phyloP scores from a whole-genome alignment of 2,797 vertebrate species.

The Falco biarmicus region DNA sequence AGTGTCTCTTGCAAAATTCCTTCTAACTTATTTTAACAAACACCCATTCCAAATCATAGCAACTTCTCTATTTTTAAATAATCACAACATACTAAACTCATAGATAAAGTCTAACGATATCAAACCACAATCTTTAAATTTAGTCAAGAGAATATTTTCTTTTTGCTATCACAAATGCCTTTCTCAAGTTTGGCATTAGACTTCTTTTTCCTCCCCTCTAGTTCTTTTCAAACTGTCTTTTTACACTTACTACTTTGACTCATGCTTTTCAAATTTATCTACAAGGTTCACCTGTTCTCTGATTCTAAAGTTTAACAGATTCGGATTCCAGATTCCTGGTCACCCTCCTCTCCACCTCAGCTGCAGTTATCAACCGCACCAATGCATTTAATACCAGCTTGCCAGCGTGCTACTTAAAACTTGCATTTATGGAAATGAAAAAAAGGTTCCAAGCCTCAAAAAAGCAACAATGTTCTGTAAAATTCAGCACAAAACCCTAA shows the following conservation, averaged over 20 bases:
- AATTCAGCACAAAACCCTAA: not conserved
- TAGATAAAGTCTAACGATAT: not conserved
- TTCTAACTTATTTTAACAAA: not conserved
- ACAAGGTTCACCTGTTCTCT: not conserved
- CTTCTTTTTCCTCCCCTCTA: not conserved
- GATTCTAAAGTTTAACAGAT: not conserved
- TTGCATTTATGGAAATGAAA: not conserved
- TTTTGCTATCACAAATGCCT: not conserved
- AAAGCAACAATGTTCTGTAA: not conserved
- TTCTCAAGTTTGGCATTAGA: not conserved
- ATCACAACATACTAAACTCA: not conserved
- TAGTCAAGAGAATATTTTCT: not conserved
- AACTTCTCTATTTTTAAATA: not conserved
- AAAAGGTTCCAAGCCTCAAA: not conserved
- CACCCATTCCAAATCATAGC: not conserved
- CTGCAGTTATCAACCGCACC: not conserved
- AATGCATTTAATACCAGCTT: not conserved
- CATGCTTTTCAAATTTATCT: not conserved
- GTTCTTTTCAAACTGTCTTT: not conserved
- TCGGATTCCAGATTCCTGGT: not conserved
- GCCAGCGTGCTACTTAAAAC: not conserved
- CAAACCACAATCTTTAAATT: not conserved
- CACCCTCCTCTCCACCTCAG: not conserved
- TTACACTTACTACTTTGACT: not conserved
- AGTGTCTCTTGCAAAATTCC: not conserved